Conservation (phyloP, 1,140 invertebrate genomes). For the Solen grandis region DNA sequence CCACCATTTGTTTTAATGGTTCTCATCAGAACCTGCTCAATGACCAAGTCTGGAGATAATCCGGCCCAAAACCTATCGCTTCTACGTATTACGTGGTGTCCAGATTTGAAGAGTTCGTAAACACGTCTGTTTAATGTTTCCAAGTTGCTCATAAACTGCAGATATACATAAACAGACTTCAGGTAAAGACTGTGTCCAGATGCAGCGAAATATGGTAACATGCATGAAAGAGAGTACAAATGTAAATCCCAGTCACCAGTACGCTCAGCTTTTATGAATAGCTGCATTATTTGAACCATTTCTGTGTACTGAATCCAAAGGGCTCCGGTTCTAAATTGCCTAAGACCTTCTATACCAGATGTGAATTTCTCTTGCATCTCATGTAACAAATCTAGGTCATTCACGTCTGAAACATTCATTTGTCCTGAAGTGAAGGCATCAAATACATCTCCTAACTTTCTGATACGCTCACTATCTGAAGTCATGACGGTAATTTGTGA, state of each 20-base stretch:
- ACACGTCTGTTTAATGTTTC: conserved; percentile 18
- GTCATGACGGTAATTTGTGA: background rate
- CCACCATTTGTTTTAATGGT: conserved; percentile 48
- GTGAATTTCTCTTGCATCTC: conserved; percentile 51
- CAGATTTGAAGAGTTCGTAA: conserved; percentile 4
- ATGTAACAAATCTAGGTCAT: conserved; percentile 9
- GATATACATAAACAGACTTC: conserved; percentile 44
- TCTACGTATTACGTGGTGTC: conserved; percentile 60
- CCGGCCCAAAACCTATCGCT: conserved; percentile 80
- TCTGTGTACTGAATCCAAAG: conserved; percentile 69
- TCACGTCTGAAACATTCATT: too few species aligned
- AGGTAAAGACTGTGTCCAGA: conserved; percentile 52
- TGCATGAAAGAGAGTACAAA: conserved; percentile 65
- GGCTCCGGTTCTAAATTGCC: conserved; percentile 1
- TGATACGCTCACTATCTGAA: too few species aligned
- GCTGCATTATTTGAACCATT: conserved; percentile 62
- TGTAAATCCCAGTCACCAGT: conserved; percentile 66
- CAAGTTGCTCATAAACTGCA: conserved; percentile 40
- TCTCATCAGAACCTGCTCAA: conserved; percentile 68
- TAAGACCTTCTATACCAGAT: conserved; percentile 1
- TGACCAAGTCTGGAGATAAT: conserved; percentile 74
- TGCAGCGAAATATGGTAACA: conserved; percentile 80
- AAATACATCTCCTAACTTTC: conserved; percentile 1
- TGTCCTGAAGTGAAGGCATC: background rate
- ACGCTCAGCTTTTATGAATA: conserved; percentile 66